phyloP scores from a whole-genome alignment of 2,888 invertebrate species.

The Syrphus vitripennis region DNA sequence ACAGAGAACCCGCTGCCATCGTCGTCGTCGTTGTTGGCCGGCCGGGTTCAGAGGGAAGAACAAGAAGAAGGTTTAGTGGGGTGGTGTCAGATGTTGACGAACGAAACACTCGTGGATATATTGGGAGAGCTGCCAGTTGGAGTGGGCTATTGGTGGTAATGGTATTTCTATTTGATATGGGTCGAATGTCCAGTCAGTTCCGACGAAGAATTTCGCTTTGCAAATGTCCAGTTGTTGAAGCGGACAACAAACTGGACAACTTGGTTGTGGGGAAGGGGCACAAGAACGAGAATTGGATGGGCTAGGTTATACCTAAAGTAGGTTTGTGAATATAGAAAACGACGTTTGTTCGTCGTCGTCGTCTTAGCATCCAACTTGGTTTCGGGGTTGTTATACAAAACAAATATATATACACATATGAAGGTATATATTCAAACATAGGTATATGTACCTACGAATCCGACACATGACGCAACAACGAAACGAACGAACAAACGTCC shows the following conservation, averaged over 20 bases:
- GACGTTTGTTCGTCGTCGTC: conserved; percentile 19
- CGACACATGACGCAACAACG: conserved; percentile 49
- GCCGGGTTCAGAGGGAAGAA: neutral
- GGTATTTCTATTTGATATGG: conserved; percentile 72
- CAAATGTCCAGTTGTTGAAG: conserved; percentile 70
- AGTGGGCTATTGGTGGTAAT: conserved; percentile 56
- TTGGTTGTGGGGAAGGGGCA: neutral
- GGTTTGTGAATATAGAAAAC: neutral
- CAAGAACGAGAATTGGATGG: conserved; percentile 17
- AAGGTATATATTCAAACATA: neutral
- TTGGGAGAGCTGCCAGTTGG: conserved; percentile 12
- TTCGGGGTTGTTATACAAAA: conserved; percentile 9
- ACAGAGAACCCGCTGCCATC: conserved; percentile 39
- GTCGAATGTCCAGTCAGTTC: conserved; percentile 72
- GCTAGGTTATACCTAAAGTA: neutral
- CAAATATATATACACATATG: neutral
- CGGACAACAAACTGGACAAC: conserved; percentile 30
- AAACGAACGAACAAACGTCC: conserved; percentile 50
- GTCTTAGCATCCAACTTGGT: conserved; percentile 66
- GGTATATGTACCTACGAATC: neutral
- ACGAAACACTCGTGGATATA: conserved; percentile 68
- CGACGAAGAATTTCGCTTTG: conserved; percentile 71
- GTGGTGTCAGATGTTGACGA: conserved; percentile 72
- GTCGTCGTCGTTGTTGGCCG: neutral
- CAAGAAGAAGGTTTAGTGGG: conserved; percentile 36